Base-by-base conservation (phyloP, 2,113 vertebrate genomes). In the Polypterus senegalus region DNA sequence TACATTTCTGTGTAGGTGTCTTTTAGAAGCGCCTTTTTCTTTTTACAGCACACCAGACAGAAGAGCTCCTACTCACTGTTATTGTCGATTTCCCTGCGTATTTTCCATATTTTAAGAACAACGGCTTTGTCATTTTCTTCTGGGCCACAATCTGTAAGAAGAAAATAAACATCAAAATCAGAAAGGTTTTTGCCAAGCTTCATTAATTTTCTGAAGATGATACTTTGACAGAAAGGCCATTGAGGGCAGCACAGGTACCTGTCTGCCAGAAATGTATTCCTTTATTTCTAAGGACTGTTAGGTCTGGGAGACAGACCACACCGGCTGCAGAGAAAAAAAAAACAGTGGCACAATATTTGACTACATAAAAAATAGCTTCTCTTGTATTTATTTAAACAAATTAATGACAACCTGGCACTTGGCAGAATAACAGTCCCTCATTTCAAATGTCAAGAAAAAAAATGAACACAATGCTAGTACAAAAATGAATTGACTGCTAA, bases 31-130 rank as follows among this genome's bases (percentile, higher is more conserved):
- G 27, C 27, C 27, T 27, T 10, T 6, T 55, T 11, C 54, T 55
- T 55, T 55, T 27, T 27, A 27, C 27, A 27, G 1, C 2, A 27
- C 27, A 27, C 27, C 27, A 27, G 27, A 27, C 27, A 27, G 27
- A 27, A 27, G 27, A 27, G 27, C 27, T 27, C 27, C 27, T 48
- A 48, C 88, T 71, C 81, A 97, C 94, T 6, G 92, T 97, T 74
- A 97, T 92, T 57, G 87, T 91, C 68, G 95, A 96, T 71, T 97
- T 98, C 52, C 94, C 92, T 0, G 93, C 92, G 0, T 88, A 91
- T 75, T 97, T 91, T 60, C 94, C 93, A 0, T 91, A 91, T 73
- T 91, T 95, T 71, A 97, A 82, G 73, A 92, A 75, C 74, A 98
- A 74, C 0, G 90, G 82, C 58, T 91, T 94, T 3, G 86, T 82